A percentile compares a stretch with the other conserved stretches of the same genome.
Conservation (phyloP, 2,113 vertebrate species). For the Murina feae region DNA sequence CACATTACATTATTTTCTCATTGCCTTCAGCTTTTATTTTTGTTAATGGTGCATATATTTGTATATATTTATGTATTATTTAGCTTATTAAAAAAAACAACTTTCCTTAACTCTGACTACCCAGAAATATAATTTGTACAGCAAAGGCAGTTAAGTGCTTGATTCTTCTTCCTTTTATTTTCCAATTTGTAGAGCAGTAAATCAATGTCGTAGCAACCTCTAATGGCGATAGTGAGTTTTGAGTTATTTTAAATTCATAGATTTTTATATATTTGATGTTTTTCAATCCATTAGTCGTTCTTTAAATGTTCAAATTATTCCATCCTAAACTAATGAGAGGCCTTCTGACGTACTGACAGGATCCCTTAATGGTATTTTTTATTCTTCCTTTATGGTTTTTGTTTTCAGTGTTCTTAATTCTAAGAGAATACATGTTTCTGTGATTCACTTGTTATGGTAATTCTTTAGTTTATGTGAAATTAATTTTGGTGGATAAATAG, state of each 20-base stretch:
- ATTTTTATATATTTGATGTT: background rate
- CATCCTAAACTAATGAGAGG: background rate
- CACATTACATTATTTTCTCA: background rate
- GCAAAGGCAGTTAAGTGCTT: background rate
- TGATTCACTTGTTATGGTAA: background rate
- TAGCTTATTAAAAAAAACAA: background rate
- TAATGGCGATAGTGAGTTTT: background rate
- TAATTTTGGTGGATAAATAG: background rate
- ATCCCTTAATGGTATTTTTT: background rate
- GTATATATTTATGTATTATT: background rate
- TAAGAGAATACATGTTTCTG: background rate
- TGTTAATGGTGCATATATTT: background rate
- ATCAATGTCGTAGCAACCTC: background rate
- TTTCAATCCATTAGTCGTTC: background rate
- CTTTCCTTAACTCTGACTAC: background rate
- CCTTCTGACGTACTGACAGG: background rate
- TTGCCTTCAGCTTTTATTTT: background rate
- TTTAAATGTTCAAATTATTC: background rate
- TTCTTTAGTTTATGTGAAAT: background rate
- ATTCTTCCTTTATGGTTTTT: background rate
- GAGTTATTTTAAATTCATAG: background rate
- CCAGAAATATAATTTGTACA: background rate
- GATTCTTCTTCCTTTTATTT: background rate
- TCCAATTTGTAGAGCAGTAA: slow-evolving; percentile 5
- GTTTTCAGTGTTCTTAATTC: background rate